Conservation (phyloP, 2,797 vertebrate genomes). For the Pseudocheirus occidentalis region DNA sequence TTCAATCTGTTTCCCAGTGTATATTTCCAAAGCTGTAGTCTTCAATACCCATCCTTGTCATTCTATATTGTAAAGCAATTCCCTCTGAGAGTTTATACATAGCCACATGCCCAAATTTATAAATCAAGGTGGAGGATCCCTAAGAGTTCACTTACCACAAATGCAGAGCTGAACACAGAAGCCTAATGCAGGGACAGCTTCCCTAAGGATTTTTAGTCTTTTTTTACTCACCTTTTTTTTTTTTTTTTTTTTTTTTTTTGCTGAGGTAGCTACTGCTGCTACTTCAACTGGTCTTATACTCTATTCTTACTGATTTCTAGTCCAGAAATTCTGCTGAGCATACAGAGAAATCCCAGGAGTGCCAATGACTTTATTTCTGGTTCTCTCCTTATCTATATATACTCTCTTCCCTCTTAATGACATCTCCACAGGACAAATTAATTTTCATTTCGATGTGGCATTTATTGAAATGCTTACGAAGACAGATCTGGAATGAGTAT, state of each 20-base stretch:
- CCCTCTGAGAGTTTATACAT: not conserved
- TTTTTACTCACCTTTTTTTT: not conserved
- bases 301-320: constrained; percentile 40
- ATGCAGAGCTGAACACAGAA: not conserved
- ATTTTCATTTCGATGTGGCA: constrained; percentile 44
- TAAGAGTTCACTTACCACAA: constrained; percentile 3
- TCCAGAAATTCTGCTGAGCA: constrained; percentile 45
- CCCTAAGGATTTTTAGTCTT: not conserved
- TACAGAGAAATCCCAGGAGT: not conserved
- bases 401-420: not conserved
- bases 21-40: not conserved
- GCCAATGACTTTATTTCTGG: constrained; percentile 48
- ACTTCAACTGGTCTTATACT: not conserved
- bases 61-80: not conserved
- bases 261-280: not conserved
- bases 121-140: not conserved
- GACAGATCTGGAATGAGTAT: constrained; percentile 14
- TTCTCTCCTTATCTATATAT: constrained; percentile 49
- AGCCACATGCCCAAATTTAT: not conserved
- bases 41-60: not conserved
- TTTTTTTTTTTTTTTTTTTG: not conserved
- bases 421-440: constrained; percentile 10
- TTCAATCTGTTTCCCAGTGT: not conserved
- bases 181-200: not conserved
- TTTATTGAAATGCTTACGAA: constrained; percentile 43